phyloP scores from a whole-genome alignment of 2,797 vertebrate species.

The Rhinella marina region DNA sequence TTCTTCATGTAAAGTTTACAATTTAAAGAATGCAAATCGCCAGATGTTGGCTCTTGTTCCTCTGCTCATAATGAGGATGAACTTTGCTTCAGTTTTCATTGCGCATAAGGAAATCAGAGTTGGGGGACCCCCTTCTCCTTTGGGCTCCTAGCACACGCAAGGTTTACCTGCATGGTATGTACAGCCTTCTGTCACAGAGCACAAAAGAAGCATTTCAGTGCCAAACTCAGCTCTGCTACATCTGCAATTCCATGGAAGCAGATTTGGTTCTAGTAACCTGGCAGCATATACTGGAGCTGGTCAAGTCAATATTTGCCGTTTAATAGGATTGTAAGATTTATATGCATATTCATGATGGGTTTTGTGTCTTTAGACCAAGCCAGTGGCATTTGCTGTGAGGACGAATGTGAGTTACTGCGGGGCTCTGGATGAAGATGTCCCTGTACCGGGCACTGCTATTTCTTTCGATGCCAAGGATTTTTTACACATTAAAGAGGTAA shows the following conservation, averaged over 20 bases:
- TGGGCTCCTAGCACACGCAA: background rate
- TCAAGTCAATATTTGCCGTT: background rate
- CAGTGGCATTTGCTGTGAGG: slow-evolving; percentile 95
- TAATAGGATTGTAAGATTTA: background rate
- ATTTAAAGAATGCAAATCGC: background rate
- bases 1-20: too few relatives aligned
- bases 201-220: background rate
- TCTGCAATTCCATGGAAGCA: background rate
- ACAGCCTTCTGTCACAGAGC: background rate
- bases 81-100: background rate
- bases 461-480: slow-evolving; percentile 99
- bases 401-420: slow-evolving; percentile 97
- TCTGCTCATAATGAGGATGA: background rate
- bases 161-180: background rate
- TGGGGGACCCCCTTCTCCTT: background rate
- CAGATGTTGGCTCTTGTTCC: background rate
- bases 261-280: background rate
- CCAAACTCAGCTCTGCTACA: background rate
- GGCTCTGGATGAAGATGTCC: slow-evolving; percentile 93
- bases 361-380: slow-evolving; percentile 83
- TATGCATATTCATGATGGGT: background rate
- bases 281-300: background rate
- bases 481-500: slow-evolving; percentile 99
- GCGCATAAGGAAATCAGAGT: too few relatives aligned
- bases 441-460: slow-evolving; percentile 91